phyloP scores from a whole-genome alignment of 2,888 invertebrate genomes.

The Nasonovia ribisnigri region DNA sequence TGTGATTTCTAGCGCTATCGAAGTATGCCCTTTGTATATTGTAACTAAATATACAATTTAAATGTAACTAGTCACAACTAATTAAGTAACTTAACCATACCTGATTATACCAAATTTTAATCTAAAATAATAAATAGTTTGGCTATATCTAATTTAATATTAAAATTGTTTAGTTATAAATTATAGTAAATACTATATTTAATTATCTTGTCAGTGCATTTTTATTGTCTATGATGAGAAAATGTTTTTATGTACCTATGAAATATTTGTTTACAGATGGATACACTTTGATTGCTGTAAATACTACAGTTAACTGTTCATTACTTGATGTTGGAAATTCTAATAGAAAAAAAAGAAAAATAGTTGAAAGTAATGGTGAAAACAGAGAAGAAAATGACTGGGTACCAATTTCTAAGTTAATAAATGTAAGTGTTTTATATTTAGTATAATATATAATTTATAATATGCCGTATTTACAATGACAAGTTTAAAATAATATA shows the following conservation, averaged over 20 bases:
- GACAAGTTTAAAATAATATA: background rate
- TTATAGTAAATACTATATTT: background rate
- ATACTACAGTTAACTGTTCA: conserved; percentile 35
- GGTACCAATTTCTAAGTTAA: conserved; percentile 5
- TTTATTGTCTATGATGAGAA: background rate
- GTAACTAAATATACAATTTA: background rate
- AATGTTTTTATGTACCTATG: background rate
- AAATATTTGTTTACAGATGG: conserved; percentile 29
- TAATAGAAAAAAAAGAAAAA: conserved; percentile 49
- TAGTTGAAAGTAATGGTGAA: background rate
- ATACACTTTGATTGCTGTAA: conserved; percentile 24
- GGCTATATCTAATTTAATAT: background rate
- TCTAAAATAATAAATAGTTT: background rate
- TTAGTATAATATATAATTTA: background rate
- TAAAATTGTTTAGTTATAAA: background rate
- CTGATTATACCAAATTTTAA: background rate
- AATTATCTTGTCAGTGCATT: background rate
- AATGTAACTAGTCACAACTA: too few species aligned
- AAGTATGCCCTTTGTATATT: background rate
- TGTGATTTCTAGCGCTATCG: too few species aligned
- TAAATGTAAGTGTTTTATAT: conserved; percentile 15
- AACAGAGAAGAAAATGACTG: background rate
- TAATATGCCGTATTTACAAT: background rate
- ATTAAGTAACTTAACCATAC: background rate
- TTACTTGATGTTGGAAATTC: background rate